Percentiles rank a stretch among this genome's conserved stretches.
phyloP scores from a whole-genome alignment of 2,797 vertebrate species.

The Thunnus albacares region DNA sequence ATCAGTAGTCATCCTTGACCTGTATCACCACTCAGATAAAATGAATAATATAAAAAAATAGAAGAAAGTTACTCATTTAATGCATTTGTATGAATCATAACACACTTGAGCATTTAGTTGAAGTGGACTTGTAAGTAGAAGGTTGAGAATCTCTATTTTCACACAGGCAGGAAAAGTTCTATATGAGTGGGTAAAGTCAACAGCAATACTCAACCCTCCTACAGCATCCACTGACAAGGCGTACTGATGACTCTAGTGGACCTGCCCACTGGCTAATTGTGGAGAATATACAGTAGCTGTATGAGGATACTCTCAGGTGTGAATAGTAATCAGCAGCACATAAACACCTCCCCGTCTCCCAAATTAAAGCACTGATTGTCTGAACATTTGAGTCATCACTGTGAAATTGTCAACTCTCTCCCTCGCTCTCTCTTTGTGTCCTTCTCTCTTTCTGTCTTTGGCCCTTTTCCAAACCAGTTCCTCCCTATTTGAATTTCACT shows the following conservation, averaged over 20 bases:
- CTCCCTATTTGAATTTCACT: constrained; percentile 24
- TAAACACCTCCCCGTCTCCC: constrained; percentile 4
- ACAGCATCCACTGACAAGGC: constrained; percentile 21
- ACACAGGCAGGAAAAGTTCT: constrained; percentile 1
- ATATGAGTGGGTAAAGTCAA: constrained; percentile 34
- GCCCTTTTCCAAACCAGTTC: constrained; percentile 47
- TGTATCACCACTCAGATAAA: constrained; percentile 16
- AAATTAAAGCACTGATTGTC: constrained; percentile 49
- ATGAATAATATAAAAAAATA: not conserved
- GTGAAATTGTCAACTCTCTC: constrained; percentile 45
- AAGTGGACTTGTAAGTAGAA: constrained; percentile 34
- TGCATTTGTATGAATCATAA: constrained; percentile 17
- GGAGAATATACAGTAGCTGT: not conserved
- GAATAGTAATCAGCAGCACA: constrained; percentile 28
- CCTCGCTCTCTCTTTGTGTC: not conserved
- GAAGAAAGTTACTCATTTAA: not conserved
- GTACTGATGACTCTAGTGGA: not conserved
- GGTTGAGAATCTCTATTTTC: constrained; percentile 32
- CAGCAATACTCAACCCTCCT: constrained; percentile 29
- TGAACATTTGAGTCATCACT: constrained; percentile 44
- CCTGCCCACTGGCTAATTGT: constrained; percentile 24
- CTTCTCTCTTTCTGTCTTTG: constrained; percentile 28
- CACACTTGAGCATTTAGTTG: constrained; percentile 26
- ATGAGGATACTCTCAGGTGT: constrained; percentile 23
- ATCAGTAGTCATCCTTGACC: constrained; percentile 21